Base-by-base conservation (phyloP, 2,113 vertebrate species). In the Lophochroa leadbeateri region DNA sequence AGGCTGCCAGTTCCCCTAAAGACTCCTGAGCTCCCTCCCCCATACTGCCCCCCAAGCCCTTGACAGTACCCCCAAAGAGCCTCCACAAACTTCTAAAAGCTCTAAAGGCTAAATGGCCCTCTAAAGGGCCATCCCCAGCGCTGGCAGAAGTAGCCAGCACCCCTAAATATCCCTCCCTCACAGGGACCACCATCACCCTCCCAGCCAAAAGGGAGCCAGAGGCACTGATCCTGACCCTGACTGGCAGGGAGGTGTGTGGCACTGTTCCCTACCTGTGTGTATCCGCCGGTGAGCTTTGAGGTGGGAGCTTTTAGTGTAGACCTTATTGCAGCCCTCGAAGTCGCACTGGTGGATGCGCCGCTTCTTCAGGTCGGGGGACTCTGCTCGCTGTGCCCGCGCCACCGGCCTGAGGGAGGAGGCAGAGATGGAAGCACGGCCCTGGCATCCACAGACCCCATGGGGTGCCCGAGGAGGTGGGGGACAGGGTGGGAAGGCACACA, bases 261-360 rank as follows among this genome's bases (percentile, higher is more conserved):
- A 5, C 58, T 29, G 19, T 25, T 25, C 23, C 31, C 77, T 71
- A 99, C 99, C 99, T 96, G 99, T 99, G 98, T 99, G 99, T 98
- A 99, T 99, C 97, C 99, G 98, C 89, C 98, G 96, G 94, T 99
- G 99, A 53, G 99, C 99, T 98, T 99, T 99, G 90, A 99, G 98
- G 96, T 99, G 99, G 82, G 99, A 99, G 92, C 99, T 99, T 97
- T 99, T 99, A 77, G 99, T 99, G 98, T 99, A 99, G 86, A 99
- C 99, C 93, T 99, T 99, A 96, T 98, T 99, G 97, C 99, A 99
- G 95, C 99, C 99, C 44, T 99, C 99, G 7, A 99, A 99, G 97
- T 99, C 99, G 19, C 99, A 99, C 96, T 99, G 99, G 97, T 99
- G 99, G 97, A 99, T 99, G 74, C 99, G 98, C 92, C 99, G 98